Evolutionary conservation across 2,888 invertebrate species (phyloP), one percentile per base, ranked within the genome.

Genomic region (Linhomoeus sp.): DNA sequence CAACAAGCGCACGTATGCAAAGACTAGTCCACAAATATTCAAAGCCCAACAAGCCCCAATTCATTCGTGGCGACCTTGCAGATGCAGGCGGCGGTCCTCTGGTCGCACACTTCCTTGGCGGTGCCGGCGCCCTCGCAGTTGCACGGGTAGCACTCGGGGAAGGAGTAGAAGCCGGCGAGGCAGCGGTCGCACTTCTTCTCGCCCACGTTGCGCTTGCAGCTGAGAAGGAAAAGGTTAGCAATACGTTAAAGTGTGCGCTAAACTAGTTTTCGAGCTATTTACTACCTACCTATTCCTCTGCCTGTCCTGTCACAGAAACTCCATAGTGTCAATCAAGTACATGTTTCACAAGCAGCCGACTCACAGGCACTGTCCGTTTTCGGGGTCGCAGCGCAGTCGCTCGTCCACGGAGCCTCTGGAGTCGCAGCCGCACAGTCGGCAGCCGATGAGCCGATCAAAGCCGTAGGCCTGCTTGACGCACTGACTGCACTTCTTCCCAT

Each of bases 361-460:
- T 41, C 41, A 41, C 79, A 71, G 69, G 71, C 90, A 90, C 55
- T 77, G 79, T 14, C 97, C 97, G 55, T 75, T 82, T 45, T 77
- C 71, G 2, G 82, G 72, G 62, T 94, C 82, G 65, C 97, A 97
- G 60, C 88, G 86, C 46, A 82, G 67, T 53, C 79, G 76, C 35
- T 78, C 76, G 39, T 76, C 67, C 15, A 62, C 53, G 0, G 88
- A 84, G 5, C 97, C 97, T 35, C 79, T 67, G 1, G 77, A 76
- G 59, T 83, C 76, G 66, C 97, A 97, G 59, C 79, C 79, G 65
- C 94, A 97, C 52, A 82, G 81, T 58, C 86, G 84, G 66, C 97
- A 97, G 9, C 97, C 97, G 58, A 86, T 82, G 46, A 87, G 77
- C 39, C 81, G 78, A 71, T 97, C 84, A 63, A 80, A 88, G 39